Base-by-base conservation (phyloP, 2,888 invertebrate species). In the Oscheius sp. region DNA sequence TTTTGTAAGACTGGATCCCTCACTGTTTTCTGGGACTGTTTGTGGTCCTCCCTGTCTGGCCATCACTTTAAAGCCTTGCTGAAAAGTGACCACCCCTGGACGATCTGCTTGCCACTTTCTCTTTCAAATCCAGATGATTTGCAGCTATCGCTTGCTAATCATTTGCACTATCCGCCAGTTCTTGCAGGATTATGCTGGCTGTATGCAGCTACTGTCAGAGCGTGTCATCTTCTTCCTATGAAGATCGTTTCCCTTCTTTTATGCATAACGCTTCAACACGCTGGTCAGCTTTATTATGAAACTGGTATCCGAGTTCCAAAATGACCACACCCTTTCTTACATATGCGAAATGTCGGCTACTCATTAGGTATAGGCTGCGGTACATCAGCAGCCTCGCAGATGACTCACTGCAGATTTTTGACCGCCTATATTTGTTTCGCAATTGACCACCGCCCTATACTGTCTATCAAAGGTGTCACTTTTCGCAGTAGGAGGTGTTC, bases 381-480 rank as follows among this genome's bases (percentile, higher is more conserved):
- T 53, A 5, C 53, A 55, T 68, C 68, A 51, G 50, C 29, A 7
- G 59, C 33, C 9, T 60, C 33, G n/a, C n/a, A 10, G 33, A 60
- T 68, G 55, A 68, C 5, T 68, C 55, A 63, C 63, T 29, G 47
- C 7, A 53, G 53, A 42, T 63, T 63, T 48, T 47, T 47, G 63
- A 63, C 32, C 42, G n/a, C 48, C 32, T 53, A 63, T 47, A 63
- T 63, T 11, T 63, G 47, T 63, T 47, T 63, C 42, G 21, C 21
- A 48, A 48, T 63, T 63, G 48, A 29, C 33, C 60, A 60, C 42
- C 50, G 63, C 60, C 60, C 35, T 42, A 60, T 60, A 60, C 37
- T 11, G 60, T 60, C 60, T 37, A 60, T 60, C 60, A 60, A 33
- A 60, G 63, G 63, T 68, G 68, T 68, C 68, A 35, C 21, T 68